Percentiles rank a stretch among this genome's conserved stretches.
Evolutionary conservation across 2,113 vertebrate genomes (phyloP).

Genomic region (Corythornis cristatus): DNA sequence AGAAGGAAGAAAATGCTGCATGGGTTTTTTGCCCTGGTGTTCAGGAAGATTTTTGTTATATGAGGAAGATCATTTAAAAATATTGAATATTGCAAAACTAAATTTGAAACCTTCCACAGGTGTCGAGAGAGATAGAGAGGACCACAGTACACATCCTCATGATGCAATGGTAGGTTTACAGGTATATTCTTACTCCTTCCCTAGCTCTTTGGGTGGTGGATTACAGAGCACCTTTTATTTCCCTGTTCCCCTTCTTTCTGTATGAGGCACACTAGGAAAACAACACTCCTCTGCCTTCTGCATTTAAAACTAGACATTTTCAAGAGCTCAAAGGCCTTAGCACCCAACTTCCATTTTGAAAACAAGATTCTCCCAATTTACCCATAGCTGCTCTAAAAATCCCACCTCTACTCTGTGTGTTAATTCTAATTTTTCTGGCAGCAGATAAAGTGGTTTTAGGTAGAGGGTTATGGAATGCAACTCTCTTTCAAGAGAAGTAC

Average conservation of each 20-base stretch:
- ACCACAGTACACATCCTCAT: background rate
- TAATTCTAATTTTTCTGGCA: conserved; percentile 35
- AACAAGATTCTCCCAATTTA: background rate
- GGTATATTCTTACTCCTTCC: background rate
- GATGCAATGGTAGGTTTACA: background rate
- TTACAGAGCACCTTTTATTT: background rate
- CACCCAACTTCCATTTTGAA: background rate
- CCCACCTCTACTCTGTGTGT: background rate
- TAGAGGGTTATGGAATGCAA: background rate
- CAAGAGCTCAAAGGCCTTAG: background rate
- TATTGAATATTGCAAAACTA: background rate
- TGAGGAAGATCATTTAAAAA: background rate
- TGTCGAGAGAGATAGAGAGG: no score
- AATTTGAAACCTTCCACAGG: background rate
- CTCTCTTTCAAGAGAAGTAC: conserved; percentile 14
- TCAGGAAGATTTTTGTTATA: background rate
- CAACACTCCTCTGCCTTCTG: background rate
- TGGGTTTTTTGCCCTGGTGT: background rate
- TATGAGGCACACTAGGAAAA: background rate
- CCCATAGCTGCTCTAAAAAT: background rate
- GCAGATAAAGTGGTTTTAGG: background rate
- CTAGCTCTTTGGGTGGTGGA: background rate
- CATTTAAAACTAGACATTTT: background rate
- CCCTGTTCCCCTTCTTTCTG: background rate
- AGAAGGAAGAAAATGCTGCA: background rate